phyloP scores from a whole-genome alignment of 1,140 invertebrate genomes.

The Trachymyrmex cornetzi region DNA sequence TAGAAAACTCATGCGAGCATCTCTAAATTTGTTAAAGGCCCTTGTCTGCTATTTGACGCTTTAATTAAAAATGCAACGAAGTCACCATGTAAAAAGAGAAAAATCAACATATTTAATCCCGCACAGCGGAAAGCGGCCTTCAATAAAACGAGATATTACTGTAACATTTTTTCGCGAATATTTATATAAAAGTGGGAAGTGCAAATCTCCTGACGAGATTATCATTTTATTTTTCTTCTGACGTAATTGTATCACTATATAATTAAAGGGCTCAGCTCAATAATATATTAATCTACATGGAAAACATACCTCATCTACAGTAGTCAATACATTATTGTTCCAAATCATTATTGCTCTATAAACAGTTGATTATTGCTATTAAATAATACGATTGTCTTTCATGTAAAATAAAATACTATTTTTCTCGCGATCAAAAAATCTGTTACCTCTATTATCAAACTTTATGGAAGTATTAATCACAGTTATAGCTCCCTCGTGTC shows the following conservation, averaged over 20 bases:
- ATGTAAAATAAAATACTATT: slow-evolving; percentile 9
- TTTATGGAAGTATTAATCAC: slow-evolving; percentile 25
- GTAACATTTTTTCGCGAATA: slow-evolving; percentile 2
- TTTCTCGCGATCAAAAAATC: neutral
- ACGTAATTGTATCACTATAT: neutral
- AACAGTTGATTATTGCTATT: neutral
- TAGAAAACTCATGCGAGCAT: neutral
- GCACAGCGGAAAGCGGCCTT: neutral
- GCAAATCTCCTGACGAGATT: neutral
- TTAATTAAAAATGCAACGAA: slow-evolving; percentile 43
- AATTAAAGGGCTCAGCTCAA: slow-evolving; percentile 21
- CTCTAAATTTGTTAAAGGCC: slow-evolving; percentile 39
- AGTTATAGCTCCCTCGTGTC: slow-evolving; percentile 30
- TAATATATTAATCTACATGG: slow-evolving; percentile 5
- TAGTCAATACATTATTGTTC: slow-evolving; percentile 25
- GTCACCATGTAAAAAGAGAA: neutral
- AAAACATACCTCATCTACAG: slow-evolving; percentile 5
- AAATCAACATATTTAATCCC: slow-evolving; percentile 9
- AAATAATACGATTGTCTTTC: neutral
- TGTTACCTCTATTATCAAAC: slow-evolving; percentile 34
- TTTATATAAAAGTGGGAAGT: slow-evolving; percentile 23
- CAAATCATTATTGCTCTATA: neutral
- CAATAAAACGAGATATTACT: slow-evolving; percentile 3
- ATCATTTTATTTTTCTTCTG: slow-evolving; percentile 7
- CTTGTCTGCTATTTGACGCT: slow-evolving; percentile 11